Conservation (phyloP, 35 echinoderm and acorn worm genomes). For the Patiria miniata region DNA sequence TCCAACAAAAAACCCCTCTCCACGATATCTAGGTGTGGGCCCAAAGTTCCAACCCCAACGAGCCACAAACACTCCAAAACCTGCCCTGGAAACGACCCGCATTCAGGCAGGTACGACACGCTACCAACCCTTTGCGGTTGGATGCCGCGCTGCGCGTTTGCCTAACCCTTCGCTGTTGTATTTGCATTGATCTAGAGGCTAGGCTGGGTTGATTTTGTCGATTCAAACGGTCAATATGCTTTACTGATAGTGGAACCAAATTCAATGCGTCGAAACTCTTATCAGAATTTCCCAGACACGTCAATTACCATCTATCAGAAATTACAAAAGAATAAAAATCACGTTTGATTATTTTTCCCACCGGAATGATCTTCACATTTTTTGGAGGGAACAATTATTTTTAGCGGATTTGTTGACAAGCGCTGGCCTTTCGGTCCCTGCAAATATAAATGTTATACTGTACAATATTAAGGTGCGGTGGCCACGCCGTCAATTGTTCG, state of each 20-base stretch:
- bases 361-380: background rate
- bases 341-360: background rate
- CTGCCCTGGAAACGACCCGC: conserved; percentile 11
- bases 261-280: background rate
- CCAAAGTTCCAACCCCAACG: background rate
- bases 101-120: background rate
- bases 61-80: background rate
- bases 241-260: background rate
- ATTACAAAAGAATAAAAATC: background rate
- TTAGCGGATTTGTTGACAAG: background rate
- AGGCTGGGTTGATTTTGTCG: background rate
- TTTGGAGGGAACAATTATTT: background rate
- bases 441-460: too few species aligned
- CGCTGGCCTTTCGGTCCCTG: too few species aligned
- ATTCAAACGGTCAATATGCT: background rate
- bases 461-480: too few species aligned
- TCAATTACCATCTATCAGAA: background rate
- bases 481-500: too few species aligned
- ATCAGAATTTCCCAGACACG: background rate
- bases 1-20: background rate
- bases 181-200: background rate
- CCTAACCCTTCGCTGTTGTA: background rate
- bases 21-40: background rate
- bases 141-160: background rate
- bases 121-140: background rate